Conservation (phyloP, 2,888 invertebrate species). For the Harpagoxenus sublaevis region DNA sequence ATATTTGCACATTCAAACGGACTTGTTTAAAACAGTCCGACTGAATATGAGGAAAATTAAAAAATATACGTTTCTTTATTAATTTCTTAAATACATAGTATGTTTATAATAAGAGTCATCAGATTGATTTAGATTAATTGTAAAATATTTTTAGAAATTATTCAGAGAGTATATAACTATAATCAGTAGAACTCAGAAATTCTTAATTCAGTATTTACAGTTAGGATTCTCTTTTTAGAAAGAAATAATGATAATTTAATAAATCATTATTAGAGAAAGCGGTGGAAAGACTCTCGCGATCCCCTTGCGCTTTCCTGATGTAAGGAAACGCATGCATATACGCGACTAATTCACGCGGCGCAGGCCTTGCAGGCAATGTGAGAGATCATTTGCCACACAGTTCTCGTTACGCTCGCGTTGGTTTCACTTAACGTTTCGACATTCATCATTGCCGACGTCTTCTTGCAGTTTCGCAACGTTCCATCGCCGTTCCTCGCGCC, state of each 20-base stretch:
- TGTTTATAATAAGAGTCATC: not conserved
- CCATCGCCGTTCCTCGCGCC: not conserved
- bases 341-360: not conserved
- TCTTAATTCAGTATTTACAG: not conserved
- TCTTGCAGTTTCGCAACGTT: constrained; percentile 46
- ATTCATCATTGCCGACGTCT: constrained; percentile 73
- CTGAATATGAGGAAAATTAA: not conserved
- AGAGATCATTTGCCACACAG: constrained; percentile 58
- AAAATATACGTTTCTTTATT: not conserved
- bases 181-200: not conserved
- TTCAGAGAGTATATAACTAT: not conserved
- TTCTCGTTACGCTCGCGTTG: constrained; percentile 42
- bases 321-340: not conserved
- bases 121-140: not conserved
- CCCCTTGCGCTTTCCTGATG: not conserved
- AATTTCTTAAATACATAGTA: not conserved
- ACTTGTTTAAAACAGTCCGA: not conserved
- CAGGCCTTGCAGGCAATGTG: constrained; percentile 44
- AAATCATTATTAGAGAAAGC: not conserved
- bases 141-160: not conserved
- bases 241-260: not conserved
- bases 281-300: not conserved
- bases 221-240: not conserved
- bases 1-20: no score
- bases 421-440: constrained; percentile 69